Percentiles rank a stretch among this genome's conserved stretches.
Evolutionary conservation across 2,888 invertebrate species (phyloP).

Genomic region (Pammene fasciana): DNA sequence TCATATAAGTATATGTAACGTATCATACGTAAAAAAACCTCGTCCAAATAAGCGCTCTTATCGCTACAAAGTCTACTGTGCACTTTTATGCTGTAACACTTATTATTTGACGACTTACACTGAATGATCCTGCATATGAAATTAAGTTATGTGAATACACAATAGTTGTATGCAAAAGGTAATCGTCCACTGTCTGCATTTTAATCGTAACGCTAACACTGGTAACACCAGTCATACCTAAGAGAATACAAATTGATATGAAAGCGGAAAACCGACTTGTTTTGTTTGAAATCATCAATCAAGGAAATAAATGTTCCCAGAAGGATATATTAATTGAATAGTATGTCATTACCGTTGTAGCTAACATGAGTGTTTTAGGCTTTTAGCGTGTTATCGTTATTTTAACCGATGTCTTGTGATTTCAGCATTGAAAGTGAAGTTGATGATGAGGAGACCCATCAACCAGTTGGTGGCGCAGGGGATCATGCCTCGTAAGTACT

Average conservation of each 20-base stretch:
- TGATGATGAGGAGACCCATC: slow-evolving; percentile 96
- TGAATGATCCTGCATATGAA: slow-evolving; percentile 47
- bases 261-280: slow-evolving; percentile 2
- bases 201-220: slow-evolving; percentile 42
- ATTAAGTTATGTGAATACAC: slow-evolving; percentile 55
- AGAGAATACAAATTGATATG: slow-evolving; percentile 8
- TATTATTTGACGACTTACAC: slow-evolving; percentile 52
- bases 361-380: neutral
- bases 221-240: slow-evolving; percentile 35
- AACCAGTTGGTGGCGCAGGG: slow-evolving; percentile 98
- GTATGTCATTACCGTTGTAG: neutral
- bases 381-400: neutral
- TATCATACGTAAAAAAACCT: too few relatives aligned
- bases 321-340: neutral
- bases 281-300: slow-evolving; percentile 10
- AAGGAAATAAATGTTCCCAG: slow-evolving; percentile 29
- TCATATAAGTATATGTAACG: too few relatives aligned
- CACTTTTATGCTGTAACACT: too few relatives aligned
- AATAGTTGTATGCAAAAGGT: slow-evolving; percentile 67
- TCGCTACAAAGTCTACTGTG: too few relatives aligned
- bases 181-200: slow-evolving; percentile 51
- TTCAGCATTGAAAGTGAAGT: slow-evolving; percentile 97
- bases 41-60: too few relatives aligned
- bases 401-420: slow-evolving; percentile 60
- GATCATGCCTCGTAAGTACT: slow-evolving; percentile 98